These are phyloP conservation scores for Cheiracanthium punctorium DNA, from an alignment of 2,888 invertebrate species.

Conservation along the genomic window DNA sequence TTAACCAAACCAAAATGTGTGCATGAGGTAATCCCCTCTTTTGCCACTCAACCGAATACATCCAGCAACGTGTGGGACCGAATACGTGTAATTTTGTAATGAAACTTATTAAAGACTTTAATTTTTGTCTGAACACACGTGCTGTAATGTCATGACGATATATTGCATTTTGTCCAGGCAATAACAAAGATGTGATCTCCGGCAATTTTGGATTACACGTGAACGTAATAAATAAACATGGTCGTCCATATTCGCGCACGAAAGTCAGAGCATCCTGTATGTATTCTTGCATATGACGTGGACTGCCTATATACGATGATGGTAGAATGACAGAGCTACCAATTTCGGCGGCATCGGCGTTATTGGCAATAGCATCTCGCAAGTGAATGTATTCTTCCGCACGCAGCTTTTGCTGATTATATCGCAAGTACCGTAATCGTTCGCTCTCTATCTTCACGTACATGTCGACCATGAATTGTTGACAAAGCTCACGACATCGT, in stretches of 20 bases:
- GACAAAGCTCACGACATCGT: too few species aligned
- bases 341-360: neutral
- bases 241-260: conserved; percentile 76
- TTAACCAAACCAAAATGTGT: conserved; percentile 30
- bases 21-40: conserved; percentile 74
- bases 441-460: too few species aligned
- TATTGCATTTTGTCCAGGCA: conserved; percentile 60
- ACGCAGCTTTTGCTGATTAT: too few species aligned
- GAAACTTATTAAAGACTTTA: conserved; percentile 71
- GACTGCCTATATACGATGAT: conserved; percentile 72
- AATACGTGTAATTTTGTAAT: conserved; percentile 68
- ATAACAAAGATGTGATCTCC: conserved; percentile 74
- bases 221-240: conserved; percentile 77
- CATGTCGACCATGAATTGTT: too few species aligned
- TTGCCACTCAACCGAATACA: conserved; percentile 74
- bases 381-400: conserved; percentile 73
- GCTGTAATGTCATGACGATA: conserved; percentile 70
- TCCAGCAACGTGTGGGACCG: conserved; percentile 71
- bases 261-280: conserved; percentile 77
- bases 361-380: conserved; percentile 66
- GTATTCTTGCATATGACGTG: conserved; percentile 74
- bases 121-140: conserved; percentile 73
- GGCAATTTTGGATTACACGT: conserved; percentile 77
- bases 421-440: too few species aligned
- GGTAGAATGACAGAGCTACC: conserved; percentile 36